Conservation (phyloP, 2,797 vertebrate species). For the Hybognathus amarus region DNA sequence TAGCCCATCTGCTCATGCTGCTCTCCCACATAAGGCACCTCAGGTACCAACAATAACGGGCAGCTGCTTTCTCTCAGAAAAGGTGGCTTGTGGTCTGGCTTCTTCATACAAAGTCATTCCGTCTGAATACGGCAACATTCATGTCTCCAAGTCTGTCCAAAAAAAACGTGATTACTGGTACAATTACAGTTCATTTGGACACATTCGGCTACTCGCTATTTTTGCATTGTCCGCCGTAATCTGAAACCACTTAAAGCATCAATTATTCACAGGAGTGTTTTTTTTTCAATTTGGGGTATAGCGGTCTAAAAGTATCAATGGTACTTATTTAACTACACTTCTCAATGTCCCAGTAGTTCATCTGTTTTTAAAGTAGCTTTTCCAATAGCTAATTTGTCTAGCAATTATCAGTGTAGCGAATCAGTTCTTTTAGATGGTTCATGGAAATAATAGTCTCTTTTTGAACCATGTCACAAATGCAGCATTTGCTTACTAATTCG, state of each 20-base stretch:
- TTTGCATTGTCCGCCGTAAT: background rate
- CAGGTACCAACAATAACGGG: constrained; percentile 77
- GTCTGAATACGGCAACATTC: background rate
- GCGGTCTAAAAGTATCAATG: too few relatives aligned
- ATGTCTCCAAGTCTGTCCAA: background rate
- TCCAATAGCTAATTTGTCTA: background rate
- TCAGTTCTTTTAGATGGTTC: background rate
- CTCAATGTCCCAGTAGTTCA: background rate
- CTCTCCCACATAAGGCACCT: constrained; percentile 93
- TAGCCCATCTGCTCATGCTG: constrained; percentile 95
- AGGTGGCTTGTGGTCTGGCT: background rate
- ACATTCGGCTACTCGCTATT: background rate
- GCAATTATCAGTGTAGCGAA: background rate
- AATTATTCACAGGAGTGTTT: background rate
- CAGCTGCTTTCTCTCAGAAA: background rate
- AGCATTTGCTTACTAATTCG: background rate
- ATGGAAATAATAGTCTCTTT: background rate
- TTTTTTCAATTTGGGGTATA: background rate
- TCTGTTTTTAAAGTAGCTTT: background rate
- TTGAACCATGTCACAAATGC: background rate
- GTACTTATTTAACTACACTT: too few relatives aligned
- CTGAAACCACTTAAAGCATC: background rate
- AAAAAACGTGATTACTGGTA: background rate
- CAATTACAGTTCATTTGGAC: background rate
- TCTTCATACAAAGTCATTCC: too few relatives aligned